phyloP scores from a whole-genome alignment of 2,797 vertebrate genomes.

The Dicrostonyx torquatus region DNA sequence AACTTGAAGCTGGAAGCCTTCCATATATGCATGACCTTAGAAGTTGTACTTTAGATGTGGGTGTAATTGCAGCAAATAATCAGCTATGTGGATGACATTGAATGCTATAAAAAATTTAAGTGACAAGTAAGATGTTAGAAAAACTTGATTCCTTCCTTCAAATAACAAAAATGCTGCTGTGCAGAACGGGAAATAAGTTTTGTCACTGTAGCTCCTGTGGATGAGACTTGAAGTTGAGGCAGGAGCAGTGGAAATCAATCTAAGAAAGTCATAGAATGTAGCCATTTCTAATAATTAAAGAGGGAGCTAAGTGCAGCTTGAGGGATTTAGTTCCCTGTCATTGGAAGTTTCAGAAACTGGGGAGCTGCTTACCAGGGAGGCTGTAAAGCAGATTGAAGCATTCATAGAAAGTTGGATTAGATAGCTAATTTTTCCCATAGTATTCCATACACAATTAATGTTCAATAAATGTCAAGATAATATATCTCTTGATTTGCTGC shows the following conservation, averaged over 20 bases:
- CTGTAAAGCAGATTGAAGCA: conserved; percentile 33
- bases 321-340: neutral
- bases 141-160: conserved; percentile 9
- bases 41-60: neutral
- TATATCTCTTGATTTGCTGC: conserved; percentile 42
- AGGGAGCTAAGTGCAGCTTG: neutral
- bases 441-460: conserved; percentile 57
- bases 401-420: conserved; percentile 34
- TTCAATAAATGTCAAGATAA: conserved; percentile 68
- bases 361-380: neutral
- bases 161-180: conserved; percentile 40
- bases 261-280: conserved; percentile 5
- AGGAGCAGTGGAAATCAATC: neutral
- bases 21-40: neutral
- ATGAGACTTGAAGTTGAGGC: neutral
- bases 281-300: conserved; percentile 57
- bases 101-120: neutral
- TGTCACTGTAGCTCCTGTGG: neutral
- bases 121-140: conserved; percentile 39
- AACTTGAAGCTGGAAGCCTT: neutral
- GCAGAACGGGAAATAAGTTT: conserved; percentile 28
- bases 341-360: neutral
- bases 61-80: neutral
- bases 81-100: neutral
- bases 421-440: conserved; percentile 58